A percentile compares a stretch with the other conserved stretches of the same genome.
Evolutionary conservation across 2,113 vertebrate genomes (phyloP).

Genomic region (Gulo gulo): DNA sequence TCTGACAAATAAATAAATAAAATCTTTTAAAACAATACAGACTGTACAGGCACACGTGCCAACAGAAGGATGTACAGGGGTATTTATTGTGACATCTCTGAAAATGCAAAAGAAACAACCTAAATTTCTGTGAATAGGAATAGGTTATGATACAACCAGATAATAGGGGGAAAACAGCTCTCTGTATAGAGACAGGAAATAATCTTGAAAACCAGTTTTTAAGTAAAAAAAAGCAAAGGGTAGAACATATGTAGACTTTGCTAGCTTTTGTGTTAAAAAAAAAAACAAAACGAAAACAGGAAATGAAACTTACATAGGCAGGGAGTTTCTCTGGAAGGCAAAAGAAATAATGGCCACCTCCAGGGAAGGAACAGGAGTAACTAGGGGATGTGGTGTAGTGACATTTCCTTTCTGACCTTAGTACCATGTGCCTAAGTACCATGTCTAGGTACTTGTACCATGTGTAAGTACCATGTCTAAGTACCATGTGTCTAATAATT

Average conservation of each 20-base stretch:
- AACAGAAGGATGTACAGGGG: rapidly evolving
- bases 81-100: background rate
- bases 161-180: background rate
- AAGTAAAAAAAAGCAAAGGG: background rate
- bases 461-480: too few species aligned
- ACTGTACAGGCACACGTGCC: rapidly evolving
- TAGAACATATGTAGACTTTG: background rate
- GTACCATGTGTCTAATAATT: too few species aligned
- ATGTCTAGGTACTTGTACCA: too few species aligned
- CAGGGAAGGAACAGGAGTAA: background rate
- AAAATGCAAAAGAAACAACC: background rate
- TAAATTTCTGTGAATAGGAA: background rate
- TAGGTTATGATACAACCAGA: background rate
- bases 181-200: background rate
- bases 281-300: background rate
- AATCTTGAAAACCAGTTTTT: background rate
- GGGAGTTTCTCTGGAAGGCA: background rate
- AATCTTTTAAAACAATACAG: too few species aligned
- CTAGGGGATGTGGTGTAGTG: too few species aligned
- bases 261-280: background rate
- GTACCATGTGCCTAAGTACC: too few species aligned
- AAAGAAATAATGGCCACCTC: background rate
- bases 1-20: too few species aligned
- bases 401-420: background rate
- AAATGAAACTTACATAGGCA: background rate